A percentile compares a stretch with the other conserved stretches of the same genome.
Conservation (phyloP, 2,797 vertebrate genomes). For the Acipenser ruthenus region DNA sequence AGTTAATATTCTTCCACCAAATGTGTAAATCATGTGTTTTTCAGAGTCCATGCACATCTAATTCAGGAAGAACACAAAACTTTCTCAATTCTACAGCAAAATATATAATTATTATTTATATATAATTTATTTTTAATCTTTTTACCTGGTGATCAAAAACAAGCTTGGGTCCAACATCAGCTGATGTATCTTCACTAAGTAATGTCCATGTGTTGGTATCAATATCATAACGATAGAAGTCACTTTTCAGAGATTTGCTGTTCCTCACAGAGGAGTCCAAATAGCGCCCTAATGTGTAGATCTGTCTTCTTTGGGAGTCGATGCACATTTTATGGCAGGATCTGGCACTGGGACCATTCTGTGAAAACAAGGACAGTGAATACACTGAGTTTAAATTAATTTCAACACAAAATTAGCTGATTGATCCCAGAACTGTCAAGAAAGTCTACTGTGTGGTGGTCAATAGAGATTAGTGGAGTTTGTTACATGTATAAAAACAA, state of each 20-base stretch:
- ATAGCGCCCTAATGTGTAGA: slow-evolving; percentile 93
- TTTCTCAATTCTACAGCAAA: too few relatives aligned
- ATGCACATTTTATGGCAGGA: slow-evolving; percentile 99
- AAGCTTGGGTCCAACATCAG: slow-evolving; percentile 89
- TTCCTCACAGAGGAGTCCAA: slow-evolving; percentile 96
- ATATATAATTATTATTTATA: not conserved
- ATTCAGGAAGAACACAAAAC: slow-evolving; percentile 20
- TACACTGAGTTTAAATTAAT: not conserved
- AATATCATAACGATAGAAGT: slow-evolving; percentile 95
- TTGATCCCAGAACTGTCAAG: too few relatives aligned
- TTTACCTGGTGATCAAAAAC: slow-evolving; percentile 98
- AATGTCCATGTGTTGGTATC: slow-evolving; percentile 90
- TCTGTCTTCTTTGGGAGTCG: slow-evolving; percentile 90
- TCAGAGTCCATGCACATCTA: slow-evolving; percentile 99
- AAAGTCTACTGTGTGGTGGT: too few relatives aligned
- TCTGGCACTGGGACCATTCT: slow-evolving; percentile 90
- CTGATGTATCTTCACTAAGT: slow-evolving; percentile 92
- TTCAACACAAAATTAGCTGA: too few relatives aligned
- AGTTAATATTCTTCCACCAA: slow-evolving; percentile 90
- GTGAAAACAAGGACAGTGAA: slow-evolving; percentile 10
- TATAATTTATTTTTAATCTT: not conserved
- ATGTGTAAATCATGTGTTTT: slow-evolving; percentile 98
- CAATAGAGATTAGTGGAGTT: too few relatives aligned
- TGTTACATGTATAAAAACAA: too few relatives aligned
- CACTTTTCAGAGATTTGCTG: slow-evolving; percentile 95